phyloP scores from a whole-genome alignment of 2,797 vertebrate species.

The Sebastes kiyomatsui region DNA sequence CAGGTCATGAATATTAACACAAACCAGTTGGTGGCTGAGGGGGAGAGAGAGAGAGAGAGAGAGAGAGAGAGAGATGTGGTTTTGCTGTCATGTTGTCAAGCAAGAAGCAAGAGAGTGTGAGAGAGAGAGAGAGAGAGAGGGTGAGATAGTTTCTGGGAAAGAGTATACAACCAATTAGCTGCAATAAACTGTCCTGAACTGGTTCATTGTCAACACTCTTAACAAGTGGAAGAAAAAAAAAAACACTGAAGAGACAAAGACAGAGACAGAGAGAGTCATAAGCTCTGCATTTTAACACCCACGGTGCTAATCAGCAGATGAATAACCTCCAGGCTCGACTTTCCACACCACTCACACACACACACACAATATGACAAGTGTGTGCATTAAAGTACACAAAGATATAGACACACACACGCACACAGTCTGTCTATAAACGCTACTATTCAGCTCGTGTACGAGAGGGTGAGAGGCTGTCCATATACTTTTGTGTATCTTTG shows the following conservation, averaged over 20 bases:
- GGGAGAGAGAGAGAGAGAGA: slow-evolving; percentile 1
- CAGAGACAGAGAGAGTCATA: slow-evolving; percentile 33
- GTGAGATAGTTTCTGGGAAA: slow-evolving; percentile 28
- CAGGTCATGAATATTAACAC: slow-evolving; percentile 73
- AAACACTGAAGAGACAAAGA: slow-evolving; percentile 3
- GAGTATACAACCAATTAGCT: slow-evolving; percentile 65
- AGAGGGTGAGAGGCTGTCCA: neutral
- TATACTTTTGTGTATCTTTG: neutral
- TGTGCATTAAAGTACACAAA: neutral
- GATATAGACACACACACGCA: neutral
- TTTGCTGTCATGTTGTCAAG: slow-evolving; percentile 58
- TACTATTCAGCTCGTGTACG: neutral
- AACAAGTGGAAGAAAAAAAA: slow-evolving; percentile 34
- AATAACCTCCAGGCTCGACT: slow-evolving; percentile 35
- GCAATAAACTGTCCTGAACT: slow-evolving; percentile 67
- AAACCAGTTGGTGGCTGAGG: slow-evolving; percentile 58
- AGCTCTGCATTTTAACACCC: slow-evolving; percentile 54
- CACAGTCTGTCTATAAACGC: neutral
- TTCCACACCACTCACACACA: neutral
- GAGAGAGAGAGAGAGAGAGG: neutral
- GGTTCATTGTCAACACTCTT: slow-evolving; percentile 53
- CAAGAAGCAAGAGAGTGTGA: slow-evolving; percentile 15
- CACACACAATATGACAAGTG: neutral
- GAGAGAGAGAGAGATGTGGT: slow-evolving; percentile 32
- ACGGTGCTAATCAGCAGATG: slow-evolving; percentile 44